These are phyloP conservation scores for Rhopalosiphum maidis DNA, from an alignment of 1,140 invertebrate species.

Conservation along the genomic window DNA sequence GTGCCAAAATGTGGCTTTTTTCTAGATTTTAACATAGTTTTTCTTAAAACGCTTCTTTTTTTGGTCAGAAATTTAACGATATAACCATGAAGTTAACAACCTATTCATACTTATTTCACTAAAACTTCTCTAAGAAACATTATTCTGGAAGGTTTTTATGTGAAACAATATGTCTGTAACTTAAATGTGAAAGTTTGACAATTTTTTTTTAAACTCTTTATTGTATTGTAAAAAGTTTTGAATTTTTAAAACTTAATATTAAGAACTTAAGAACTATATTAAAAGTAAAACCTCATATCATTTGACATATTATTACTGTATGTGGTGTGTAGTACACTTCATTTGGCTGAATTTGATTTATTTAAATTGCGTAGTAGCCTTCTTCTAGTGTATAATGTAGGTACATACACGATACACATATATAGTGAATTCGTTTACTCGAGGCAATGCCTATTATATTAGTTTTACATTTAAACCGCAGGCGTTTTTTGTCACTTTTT, in stretches of 20 bases:
- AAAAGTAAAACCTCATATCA: background rate
- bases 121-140: background rate
- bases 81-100: background rate
- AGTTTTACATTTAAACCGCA: constrained; percentile 17
- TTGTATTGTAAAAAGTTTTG: background rate
- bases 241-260: background rate
- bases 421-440: background rate
- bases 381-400: background rate
- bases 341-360: background rate
- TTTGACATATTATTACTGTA: background rate
- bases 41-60: background rate
- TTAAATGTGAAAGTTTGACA: background rate
- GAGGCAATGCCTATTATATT: background rate
- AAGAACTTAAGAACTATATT: background rate
- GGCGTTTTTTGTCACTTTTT: constrained; percentile 25
- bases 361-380: background rate
- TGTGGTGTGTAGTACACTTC: background rate
- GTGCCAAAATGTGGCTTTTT: background rate
- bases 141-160: background rate
- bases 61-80: background rate
- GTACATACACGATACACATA: background rate
- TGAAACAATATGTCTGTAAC: background rate
- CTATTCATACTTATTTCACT: background rate
- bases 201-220: background rate
- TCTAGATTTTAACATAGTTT: background rate